These are phyloP conservation scores for Dryococelus australis DNA, from an alignment of 2,888 invertebrate species.

Conservation along the genomic window DNA sequence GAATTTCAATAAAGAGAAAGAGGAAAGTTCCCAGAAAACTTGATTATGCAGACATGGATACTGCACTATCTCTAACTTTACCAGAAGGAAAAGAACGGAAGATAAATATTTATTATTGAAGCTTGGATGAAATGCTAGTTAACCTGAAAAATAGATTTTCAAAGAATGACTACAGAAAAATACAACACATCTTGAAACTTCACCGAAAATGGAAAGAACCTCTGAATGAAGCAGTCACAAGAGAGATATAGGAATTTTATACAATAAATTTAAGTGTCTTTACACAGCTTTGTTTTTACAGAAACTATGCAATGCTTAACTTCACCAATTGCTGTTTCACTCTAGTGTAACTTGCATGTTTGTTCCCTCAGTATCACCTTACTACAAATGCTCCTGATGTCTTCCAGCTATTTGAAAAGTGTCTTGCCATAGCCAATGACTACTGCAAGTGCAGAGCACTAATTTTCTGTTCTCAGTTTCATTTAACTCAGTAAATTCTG, in stretches of 20 bases:
- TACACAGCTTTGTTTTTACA: background rate
- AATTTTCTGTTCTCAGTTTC: background rate
- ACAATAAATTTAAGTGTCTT: background rate
- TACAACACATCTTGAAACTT: background rate
- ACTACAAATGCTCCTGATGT: background rate
- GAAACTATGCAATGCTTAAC: background rate
- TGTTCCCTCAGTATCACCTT: background rate
- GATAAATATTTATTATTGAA: background rate
- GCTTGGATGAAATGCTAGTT: background rate
- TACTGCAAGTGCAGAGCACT: background rate
- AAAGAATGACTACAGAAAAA: background rate
- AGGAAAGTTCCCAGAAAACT: background rate
- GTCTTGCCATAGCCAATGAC: background rate
- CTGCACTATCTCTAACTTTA: background rate
- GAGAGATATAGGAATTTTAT: constrained; percentile 8
- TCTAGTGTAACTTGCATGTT: background rate
- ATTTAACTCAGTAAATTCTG: no score
- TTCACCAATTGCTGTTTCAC: background rate
- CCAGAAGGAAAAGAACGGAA: background rate
- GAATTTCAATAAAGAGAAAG: background rate
- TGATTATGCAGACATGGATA: background rate
- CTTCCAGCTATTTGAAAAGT: no score
- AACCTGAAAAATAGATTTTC: background rate
- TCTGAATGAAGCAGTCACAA: background rate
- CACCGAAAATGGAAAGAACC: background rate